phyloP scores from a whole-genome alignment of 2,888 invertebrate species.

The Strigamia crassipes region DNA sequence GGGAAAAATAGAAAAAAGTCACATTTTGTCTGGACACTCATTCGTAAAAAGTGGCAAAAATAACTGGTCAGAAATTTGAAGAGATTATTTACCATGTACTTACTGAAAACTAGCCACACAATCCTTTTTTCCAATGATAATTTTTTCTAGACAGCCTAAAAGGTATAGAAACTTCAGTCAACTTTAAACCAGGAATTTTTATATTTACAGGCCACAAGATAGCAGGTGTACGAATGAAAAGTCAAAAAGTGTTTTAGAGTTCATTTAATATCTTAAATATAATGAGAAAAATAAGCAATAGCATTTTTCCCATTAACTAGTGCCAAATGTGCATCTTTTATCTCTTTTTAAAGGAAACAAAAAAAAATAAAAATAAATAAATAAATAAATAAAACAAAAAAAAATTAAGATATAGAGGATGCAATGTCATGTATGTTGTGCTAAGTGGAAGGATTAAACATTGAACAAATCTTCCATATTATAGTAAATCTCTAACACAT shows the following conservation, averaged over 20 bases:
- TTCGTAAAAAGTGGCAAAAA: constrained; percentile 42
- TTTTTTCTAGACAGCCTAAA: constrained; percentile 48
- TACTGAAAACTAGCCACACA: constrained; percentile 47
- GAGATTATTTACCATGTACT: constrained; percentile 44
- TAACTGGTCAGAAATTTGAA: constrained; percentile 23
- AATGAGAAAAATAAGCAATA: neutral
- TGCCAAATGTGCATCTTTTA: neutral
- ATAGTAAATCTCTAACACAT: neutral
- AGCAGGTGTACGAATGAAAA: neutral
- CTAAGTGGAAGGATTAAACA: neutral
- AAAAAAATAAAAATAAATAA: too few relatives aligned
- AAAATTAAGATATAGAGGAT: neutral
- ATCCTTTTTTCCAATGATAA: constrained; percentile 43
- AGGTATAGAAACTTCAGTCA: constrained; percentile 48
- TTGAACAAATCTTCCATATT: neutral
- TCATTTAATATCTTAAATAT: neutral
- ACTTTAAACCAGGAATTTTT: constrained; percentile 29
- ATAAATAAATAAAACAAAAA: too few relatives aligned
- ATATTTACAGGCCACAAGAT: constrained; percentile 8
- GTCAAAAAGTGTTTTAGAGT: neutral
- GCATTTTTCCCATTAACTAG: neutral
- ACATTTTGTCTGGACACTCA: constrained; percentile 20
- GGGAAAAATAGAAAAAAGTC: neutral
- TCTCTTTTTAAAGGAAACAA: too few relatives aligned
- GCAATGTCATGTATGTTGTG: neutral